These are phyloP conservation scores for Lucilia sericata DNA, from an alignment of 1,140 invertebrate species.

Conservation along the genomic window DNA sequence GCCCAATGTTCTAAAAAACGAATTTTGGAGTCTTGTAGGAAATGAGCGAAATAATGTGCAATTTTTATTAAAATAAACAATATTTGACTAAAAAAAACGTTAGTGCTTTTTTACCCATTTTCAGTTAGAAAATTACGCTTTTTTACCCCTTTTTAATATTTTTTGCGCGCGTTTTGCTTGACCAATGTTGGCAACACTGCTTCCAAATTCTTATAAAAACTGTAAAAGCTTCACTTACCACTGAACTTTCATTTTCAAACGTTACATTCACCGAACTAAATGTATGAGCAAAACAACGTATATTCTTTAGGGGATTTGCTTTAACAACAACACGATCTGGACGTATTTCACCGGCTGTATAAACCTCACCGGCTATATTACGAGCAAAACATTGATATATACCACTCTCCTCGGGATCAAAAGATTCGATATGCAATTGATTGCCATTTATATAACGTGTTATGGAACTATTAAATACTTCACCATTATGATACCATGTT, in stretches of 20 bases:
- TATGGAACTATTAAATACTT: slow-evolving; percentile 59
- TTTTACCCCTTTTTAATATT: no score
- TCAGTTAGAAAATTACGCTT: no score
- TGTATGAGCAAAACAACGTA: slow-evolving; percentile 65
- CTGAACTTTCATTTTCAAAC: slow-evolving; percentile 58
- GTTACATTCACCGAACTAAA: slow-evolving; percentile 65
- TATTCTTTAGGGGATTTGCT: slow-evolving; percentile 59
- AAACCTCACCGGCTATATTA: slow-evolving; percentile 63
- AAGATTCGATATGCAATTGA: slow-evolving; percentile 60
- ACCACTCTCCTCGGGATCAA: slow-evolving; percentile 64
- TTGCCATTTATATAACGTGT: slow-evolving; percentile 63
- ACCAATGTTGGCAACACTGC: no score
- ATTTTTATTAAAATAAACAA: no score
- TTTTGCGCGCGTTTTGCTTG: no score
- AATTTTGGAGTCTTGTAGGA: no score
- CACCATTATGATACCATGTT: slow-evolving; percentile 64
- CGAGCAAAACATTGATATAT: slow-evolving; percentile 66
- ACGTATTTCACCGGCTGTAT: slow-evolving; percentile 58
- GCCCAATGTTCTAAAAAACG: no score
- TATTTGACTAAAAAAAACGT: no score
- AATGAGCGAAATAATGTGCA: no score
- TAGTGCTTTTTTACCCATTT: no score
- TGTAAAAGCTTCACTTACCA: slow-evolving; percentile 50
- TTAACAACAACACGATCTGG: slow-evolving; percentile 52
- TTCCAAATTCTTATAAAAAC: no score